These are phyloP conservation scores for Peromyscus leucopus DNA, from an alignment of 2,113 vertebrate species.

Conservation along the genomic window DNA sequence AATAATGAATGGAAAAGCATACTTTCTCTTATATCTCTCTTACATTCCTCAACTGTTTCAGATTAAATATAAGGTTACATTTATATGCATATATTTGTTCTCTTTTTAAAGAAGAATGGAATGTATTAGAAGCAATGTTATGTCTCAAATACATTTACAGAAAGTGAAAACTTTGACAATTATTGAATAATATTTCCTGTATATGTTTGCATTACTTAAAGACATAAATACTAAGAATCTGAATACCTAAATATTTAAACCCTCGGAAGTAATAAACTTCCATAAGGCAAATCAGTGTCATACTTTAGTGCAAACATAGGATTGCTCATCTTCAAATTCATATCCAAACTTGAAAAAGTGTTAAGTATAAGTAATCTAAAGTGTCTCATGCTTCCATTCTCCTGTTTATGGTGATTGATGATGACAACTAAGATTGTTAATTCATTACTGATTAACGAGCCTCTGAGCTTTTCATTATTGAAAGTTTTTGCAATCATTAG, in stretches of 20 bases:
- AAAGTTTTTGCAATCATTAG: not conserved
- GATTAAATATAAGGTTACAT: not conserved
- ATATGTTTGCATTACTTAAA: not conserved
- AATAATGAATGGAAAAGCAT: not conserved
- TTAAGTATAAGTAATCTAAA: constrained; percentile 33
- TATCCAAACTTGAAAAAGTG: not conserved
- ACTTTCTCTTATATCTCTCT: not conserved
- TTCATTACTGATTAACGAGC: constrained; percentile 25
- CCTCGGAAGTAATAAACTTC: not conserved
- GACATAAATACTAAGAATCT: not conserved
- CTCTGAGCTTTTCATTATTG: not conserved
- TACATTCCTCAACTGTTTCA: not conserved
- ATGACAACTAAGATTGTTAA: not conserved
- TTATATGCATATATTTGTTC: not conserved
- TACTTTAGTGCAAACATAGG: not conserved
- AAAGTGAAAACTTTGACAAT: not conserved
- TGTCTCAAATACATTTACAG: not conserved
- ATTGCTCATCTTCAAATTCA: not conserved
- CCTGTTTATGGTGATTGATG: not conserved
- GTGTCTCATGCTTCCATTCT: not conserved
- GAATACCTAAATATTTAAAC: not conserved
- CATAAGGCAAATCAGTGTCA: not conserved
- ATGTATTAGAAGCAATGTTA: not conserved
- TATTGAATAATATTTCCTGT: not conserved
- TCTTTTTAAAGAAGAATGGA: not conserved